phyloP scores from a whole-genome alignment of 2,888 invertebrate species.

The Unio pictorum region DNA sequence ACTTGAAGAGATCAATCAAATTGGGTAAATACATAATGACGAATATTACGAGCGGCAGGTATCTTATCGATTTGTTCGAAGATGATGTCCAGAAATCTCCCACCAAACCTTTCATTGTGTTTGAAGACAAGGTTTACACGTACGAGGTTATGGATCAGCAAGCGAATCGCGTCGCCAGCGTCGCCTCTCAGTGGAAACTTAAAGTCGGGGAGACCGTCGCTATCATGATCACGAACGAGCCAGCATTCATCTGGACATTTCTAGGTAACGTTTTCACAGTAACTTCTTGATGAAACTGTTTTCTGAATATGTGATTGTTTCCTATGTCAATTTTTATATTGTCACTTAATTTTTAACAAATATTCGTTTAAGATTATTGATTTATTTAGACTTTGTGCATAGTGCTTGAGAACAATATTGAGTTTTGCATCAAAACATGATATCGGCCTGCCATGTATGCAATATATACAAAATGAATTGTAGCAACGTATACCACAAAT shows the following conservation, averaged over 20 bases:
- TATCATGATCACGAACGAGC: slow-evolving; percentile 60
- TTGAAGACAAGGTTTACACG: slow-evolving; percentile 58
- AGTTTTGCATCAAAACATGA: too few species aligned
- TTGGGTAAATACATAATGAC: slow-evolving; percentile 6
- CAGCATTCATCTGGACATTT: slow-evolving; percentile 65
- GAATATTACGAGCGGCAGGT: slow-evolving; percentile 21
- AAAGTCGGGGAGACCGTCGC: slow-evolving; percentile 56
- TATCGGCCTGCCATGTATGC: too few species aligned
- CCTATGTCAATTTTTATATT: too few species aligned
- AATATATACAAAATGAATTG: too few species aligned
- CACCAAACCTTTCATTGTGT: slow-evolving; percentile 54
- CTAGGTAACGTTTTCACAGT: slow-evolving; percentile 41
- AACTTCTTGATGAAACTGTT: too few species aligned
- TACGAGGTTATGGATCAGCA: slow-evolving; percentile 60
- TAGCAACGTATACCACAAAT: too few species aligned
- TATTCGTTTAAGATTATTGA: too few species aligned
- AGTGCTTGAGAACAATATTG: too few species aligned
- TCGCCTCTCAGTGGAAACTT: slow-evolving; percentile 44
- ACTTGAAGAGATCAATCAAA: slow-evolving; percentile 26
- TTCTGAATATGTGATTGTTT: too few species aligned
- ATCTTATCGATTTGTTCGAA: slow-evolving; percentile 54
- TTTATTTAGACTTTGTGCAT: too few species aligned
- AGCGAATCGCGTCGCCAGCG: slow-evolving; percentile 62
- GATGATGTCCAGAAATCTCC: slow-evolving; percentile 39
- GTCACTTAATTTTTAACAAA: too few species aligned